Evolutionary conservation across 1,140 invertebrate genomes (phyloP).

Genomic region (Maniola jurtina): DNA sequence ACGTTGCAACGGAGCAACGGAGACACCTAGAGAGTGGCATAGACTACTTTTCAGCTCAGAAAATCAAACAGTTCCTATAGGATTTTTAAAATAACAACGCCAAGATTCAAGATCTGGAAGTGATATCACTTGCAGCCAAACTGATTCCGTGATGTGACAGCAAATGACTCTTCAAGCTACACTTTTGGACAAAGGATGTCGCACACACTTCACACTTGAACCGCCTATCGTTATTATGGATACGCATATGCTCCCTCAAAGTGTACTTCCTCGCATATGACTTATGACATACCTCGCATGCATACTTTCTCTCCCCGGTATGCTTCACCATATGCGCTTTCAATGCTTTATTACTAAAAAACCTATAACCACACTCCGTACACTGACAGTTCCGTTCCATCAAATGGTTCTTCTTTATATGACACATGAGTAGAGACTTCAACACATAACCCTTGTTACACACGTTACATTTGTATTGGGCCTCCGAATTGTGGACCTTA

Average conservation of each 20-base stretch:
- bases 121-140: slow-evolving; percentile 60
- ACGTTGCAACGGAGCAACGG: background rate
- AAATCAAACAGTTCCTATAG: no score
- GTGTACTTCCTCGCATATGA: slow-evolving; percentile 80
- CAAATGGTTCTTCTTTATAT: slow-evolving; percentile 65
- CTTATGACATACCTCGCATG: slow-evolving; percentile 82
- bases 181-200: slow-evolving; percentile 65
- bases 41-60: no score
- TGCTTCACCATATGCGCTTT: slow-evolving; percentile 78
- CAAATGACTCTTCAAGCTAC: slow-evolving; percentile 59
- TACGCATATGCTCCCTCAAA: slow-evolving; percentile 78
- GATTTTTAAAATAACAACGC: no score
- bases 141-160: slow-evolving; percentile 62
- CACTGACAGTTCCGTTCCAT: slow-evolving; percentile 71
- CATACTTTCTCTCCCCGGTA: slow-evolving; percentile 86
- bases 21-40: no score
- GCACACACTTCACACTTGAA: slow-evolving; percentile 67
- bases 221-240: slow-evolving; percentile 76
- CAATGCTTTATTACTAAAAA: slow-evolving; percentile 78
- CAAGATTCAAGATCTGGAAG: slow-evolving; percentile 3
- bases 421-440: slow-evolving; percentile 57
- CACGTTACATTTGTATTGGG: slow-evolving; percentile 66
- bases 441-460: slow-evolving; percentile 57
- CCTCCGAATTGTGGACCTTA: slow-evolving; percentile 61
- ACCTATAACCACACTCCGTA: slow-evolving; percentile 70